phyloP scores from a whole-genome alignment of 30 jellyfish, hydroid and myxozoan species.

The Rhopilema esculentum region DNA sequence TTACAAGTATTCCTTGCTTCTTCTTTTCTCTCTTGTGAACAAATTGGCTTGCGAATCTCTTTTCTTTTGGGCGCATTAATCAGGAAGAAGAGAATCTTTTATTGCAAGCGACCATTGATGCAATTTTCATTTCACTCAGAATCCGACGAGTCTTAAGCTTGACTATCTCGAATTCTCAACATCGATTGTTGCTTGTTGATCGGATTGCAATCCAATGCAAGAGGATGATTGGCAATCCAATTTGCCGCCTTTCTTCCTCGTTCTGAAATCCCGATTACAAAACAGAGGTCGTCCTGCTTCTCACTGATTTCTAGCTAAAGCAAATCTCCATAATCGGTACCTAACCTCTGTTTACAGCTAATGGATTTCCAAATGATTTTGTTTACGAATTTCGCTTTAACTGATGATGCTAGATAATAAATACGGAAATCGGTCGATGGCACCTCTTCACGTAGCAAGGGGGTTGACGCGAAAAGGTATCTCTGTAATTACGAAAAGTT shows the following conservation, averaged over 20 bases:
- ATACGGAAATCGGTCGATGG: background rate
- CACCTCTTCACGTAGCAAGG: no score
- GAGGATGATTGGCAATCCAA: conserved; percentile 28
- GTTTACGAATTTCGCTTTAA: background rate
- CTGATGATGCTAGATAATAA: background rate
- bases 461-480: no score
- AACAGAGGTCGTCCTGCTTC: background rate
- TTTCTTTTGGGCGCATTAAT: conserved; percentile 25
- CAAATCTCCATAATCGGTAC: background rate
- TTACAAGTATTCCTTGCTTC: background rate
- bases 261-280: background rate
- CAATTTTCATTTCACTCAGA: conserved; percentile 19
- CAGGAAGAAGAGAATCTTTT: conserved; percentile 45
- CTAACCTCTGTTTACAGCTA: background rate
- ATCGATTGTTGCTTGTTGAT: conserved; percentile 45
- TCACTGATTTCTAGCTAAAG: background rate
- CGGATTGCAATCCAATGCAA: conserved; percentile 38
- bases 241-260: conserved; percentile 10
- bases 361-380: background rate
- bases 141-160: conserved; percentile 32
- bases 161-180: conserved; percentile 1
- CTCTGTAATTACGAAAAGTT: no score
- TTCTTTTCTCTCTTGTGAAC: background rate
- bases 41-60: background rate
- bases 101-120: conserved; percentile 15